Base-by-base conservation (phyloP, 2,797 vertebrate species). In the Philypnodon macrostomus region DNA sequence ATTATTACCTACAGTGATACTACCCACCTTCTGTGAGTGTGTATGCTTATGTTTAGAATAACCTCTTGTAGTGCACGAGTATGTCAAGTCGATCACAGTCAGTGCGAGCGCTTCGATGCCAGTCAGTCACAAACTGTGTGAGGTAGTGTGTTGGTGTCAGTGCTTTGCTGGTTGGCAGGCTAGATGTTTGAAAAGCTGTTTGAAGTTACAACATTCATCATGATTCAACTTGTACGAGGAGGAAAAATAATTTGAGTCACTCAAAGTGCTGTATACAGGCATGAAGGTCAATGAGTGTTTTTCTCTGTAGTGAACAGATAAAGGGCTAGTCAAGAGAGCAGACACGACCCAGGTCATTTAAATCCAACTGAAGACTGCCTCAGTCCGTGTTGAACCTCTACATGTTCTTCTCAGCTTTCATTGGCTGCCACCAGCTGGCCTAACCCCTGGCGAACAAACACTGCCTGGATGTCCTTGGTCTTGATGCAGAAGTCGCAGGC, bases 401-500 rank as follows among this genome's bases (percentile, higher is more conserved):
- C 34, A 17, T 36, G 15, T 30, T 39, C 64, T 46, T 2, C 50
- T 95, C 91, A 98, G 57, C 95, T 95, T 0, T 98, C 96, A 0
- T 95, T 97, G 59, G 94, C 95, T 0, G 95, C 95, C 78, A 98
- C 95, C 62, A 98, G 82, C 80, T 98, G 96, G 34, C 96, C 95
- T 89, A 98, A 78, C 61, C 91, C 93, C 82, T 98, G 95, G 0
- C 95, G 93, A 62, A 98, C 90, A 46, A 96, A 97, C 51, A 98
- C 95, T 0, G 96, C 93, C 80, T 98, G 96, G 77, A 98, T 98
- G 88, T 98, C 96, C 90, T 98, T 98, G 16, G 91, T 96, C 84
- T 98, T 98, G 75, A 98, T 94, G 83, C 96, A 98, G 83, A 94
- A 95, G 59, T 98, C 96, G 0, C 96, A 98, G 77, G 96, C 96